A percentile compares a stretch with the other conserved stretches of the same genome.
Evolutionary conservation across 37 sponge, comb jelly and placozoan species (phyloP).

Genomic region (Diacarnus erythraeanus): DNA sequence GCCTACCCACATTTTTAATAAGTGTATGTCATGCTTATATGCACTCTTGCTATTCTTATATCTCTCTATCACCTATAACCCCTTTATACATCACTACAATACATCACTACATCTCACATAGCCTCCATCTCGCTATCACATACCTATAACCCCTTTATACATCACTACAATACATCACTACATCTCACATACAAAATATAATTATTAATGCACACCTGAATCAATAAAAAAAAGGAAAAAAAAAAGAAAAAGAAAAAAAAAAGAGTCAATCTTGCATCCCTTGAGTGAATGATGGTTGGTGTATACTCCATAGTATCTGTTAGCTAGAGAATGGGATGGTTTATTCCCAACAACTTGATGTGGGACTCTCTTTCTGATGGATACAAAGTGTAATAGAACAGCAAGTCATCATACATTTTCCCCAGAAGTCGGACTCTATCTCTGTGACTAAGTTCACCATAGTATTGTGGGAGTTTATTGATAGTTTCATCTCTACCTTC

Average conservation of each 20-base stretch:
- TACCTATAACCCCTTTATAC: too few species aligned
- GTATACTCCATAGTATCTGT: neutral
- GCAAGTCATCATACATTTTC: slow-evolving; percentile 32
- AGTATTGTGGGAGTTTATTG: slow-evolving; percentile 10
- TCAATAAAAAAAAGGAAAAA: neutral
- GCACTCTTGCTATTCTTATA: too few species aligned
- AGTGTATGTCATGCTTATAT: too few species aligned
- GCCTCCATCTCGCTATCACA: too few species aligned
- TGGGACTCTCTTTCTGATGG: slow-evolving; percentile 36
- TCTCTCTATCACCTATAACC: too few species aligned
- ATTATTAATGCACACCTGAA: neutral
- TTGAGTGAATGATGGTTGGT: too few species aligned
- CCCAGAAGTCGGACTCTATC: slow-evolving; percentile 35
- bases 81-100: too few species aligned
- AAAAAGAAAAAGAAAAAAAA: too few species aligned
- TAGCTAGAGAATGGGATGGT: neutral
- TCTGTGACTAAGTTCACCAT: slow-evolving; percentile 10
- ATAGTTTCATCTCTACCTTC: neutral
- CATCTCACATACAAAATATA: neutral
- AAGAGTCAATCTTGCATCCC: too few species aligned
- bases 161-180: neutral
- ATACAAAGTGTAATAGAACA: slow-evolving; percentile 50
- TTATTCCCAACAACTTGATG: slow-evolving; percentile 9
- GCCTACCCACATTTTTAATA: too few species aligned
- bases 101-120: too few species aligned